Percentiles rank a stretch among this genome's conserved stretches.
Evolutionary conservation across 2,113 vertebrate genomes (phyloP).

Genomic region (Connochaetes taurinus): DNA sequence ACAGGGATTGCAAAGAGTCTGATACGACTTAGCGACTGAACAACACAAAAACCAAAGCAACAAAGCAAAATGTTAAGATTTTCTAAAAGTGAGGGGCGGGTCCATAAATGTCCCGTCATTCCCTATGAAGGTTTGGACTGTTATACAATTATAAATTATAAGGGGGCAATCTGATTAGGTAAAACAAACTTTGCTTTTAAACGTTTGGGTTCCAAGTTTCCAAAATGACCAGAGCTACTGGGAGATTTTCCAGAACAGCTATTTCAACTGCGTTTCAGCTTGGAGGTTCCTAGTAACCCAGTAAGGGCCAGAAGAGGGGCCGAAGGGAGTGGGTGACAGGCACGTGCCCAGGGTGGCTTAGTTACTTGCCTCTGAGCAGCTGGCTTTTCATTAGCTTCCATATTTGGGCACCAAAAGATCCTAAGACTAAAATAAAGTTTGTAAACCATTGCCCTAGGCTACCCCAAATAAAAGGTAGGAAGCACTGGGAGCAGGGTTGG

Average conservation of each 20-base stretch:
- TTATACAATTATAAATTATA: not conserved
- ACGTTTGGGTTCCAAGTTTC: not conserved
- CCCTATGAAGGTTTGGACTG: not conserved
- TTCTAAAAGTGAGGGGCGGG: not conserved
- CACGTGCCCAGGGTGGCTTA: accelerated
- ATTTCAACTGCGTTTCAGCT: not conserved
- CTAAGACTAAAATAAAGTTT: not conserved
- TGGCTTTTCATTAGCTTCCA: not conserved
- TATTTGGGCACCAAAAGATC: not conserved
- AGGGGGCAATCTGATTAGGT: not conserved
- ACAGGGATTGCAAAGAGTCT: not conserved
- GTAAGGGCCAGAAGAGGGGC: not conserved
- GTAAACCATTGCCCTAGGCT: not conserved
- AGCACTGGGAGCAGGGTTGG: not conserved
- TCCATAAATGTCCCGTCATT: not conserved
- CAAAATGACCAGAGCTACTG: not conserved
- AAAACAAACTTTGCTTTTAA: not conserved
- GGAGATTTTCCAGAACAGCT: not conserved
- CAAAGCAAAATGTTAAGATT: not conserved
- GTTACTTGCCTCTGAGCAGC: not conserved
- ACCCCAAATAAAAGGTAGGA: not conserved
- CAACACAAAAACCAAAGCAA: not conserved
- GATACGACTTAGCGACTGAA: not conserved
- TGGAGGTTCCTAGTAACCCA: not conserved
- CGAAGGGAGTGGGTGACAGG: not conserved